Conservation (phyloP, 2,888 invertebrate genomes). For the Cetonia aurata region DNA sequence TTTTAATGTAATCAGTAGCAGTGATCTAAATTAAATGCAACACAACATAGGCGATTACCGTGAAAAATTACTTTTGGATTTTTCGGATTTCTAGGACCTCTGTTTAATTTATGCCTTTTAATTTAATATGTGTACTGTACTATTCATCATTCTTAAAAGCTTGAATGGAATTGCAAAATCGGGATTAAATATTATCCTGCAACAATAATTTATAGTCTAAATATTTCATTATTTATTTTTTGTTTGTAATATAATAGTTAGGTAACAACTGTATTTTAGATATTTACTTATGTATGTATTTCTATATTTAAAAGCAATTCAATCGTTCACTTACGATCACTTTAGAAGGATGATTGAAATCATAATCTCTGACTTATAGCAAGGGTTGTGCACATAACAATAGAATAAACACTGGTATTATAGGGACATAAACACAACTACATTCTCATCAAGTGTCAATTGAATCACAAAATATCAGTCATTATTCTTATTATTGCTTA, state of each 20-base stretch:
- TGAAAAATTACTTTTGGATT: background rate
- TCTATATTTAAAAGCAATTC: no score
- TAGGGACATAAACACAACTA: no score
- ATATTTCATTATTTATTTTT: background rate
- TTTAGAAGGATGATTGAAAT: no score
- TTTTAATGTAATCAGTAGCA: slow-evolving; percentile 14
- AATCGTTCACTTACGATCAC: no score
- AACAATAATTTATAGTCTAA: background rate
- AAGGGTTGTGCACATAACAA: no score
- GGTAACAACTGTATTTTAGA: no score
- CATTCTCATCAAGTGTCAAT: no score
- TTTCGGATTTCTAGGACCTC: background rate
- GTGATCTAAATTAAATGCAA: slow-evolving; percentile 7
- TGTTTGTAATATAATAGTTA: background rate
- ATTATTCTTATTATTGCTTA: no score
- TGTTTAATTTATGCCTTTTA: background rate
- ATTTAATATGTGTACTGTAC: background rate
- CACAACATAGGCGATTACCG: background rate
- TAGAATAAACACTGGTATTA: no score
- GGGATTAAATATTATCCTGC: background rate
- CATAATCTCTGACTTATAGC: no score
- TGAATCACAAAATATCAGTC: no score
- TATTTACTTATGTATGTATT: no score
- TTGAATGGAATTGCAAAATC: background rate
- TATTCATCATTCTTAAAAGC: background rate